A percentile compares a stretch with the other conserved stretches of the same genome.
Conservation (phyloP, 2,797 vertebrate species). For the Pangasius krempfi region DNA sequence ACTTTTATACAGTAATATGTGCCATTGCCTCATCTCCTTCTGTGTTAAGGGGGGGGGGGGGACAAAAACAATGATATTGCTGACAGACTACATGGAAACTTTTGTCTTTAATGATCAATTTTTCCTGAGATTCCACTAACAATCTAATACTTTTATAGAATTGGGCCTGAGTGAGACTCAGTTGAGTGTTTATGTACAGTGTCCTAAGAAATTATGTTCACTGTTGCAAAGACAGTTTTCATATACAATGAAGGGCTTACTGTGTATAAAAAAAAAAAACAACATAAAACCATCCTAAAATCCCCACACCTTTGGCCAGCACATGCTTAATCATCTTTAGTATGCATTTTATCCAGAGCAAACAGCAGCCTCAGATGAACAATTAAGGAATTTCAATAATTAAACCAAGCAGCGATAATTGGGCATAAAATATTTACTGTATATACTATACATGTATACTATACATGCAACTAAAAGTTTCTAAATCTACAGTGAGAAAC, state of each 20-base stretch:
- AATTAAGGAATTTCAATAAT: neutral
- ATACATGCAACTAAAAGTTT: neutral
- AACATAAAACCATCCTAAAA: neutral
- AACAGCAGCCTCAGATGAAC: neutral
- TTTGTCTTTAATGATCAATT: neutral
- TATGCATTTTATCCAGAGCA: neutral
- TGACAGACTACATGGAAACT: neutral
- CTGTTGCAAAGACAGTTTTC: neutral
- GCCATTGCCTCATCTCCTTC: constrained; percentile 6
- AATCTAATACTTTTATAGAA: constrained; percentile 10
- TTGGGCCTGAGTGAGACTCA: neutral
- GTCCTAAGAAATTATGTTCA: neutral
- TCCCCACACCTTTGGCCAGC: neutral
- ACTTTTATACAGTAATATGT: constrained; percentile 68
- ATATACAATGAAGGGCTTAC: neutral
- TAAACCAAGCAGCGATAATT: neutral
- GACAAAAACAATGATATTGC: neutral
- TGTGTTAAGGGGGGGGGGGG: neutral
- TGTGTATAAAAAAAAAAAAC: no score
- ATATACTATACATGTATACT: no score
- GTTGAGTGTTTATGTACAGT: neutral
- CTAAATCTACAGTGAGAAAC: neutral
- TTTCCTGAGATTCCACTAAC: neutral
- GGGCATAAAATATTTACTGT: neutral
- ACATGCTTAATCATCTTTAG: neutral